Evolutionary conservation across 2,797 vertebrate genomes (phyloP).

Genomic region (Microhierax caerulescens): DNA sequence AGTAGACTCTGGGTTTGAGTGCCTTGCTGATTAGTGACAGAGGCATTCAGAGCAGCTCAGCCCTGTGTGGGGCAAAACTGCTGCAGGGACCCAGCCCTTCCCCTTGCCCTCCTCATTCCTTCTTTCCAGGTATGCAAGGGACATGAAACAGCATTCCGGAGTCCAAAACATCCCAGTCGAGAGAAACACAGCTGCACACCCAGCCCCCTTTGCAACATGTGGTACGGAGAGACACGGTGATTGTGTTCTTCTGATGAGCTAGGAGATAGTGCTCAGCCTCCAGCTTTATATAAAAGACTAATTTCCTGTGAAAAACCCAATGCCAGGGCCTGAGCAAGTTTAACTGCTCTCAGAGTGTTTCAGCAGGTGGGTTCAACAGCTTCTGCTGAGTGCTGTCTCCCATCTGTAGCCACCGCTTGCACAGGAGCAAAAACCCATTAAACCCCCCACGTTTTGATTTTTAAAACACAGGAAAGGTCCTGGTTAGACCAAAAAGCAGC

Average conservation of each 20-base stretch:
- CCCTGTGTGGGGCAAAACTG: neutral
- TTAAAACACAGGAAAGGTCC: neutral
- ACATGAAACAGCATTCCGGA: neutral
- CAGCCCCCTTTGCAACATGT: fast-evolving
- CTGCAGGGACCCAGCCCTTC: neutral
- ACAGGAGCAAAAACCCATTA: neutral
- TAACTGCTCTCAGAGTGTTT: neutral
- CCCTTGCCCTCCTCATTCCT: neutral
- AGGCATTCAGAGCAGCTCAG: neutral
- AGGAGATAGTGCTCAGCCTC: neutral
- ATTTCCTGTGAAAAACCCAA: neutral
- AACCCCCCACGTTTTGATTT: neutral
- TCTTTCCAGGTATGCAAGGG: neutral
- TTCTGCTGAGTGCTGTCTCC: neutral
- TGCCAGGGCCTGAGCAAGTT: neutral
- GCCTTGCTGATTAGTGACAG: neutral
- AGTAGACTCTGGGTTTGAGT: neutral
- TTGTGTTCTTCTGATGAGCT: neutral
- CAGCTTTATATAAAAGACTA: neutral
- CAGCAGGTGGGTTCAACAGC: neutral
- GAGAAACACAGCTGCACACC: neutral
- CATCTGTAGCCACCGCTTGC: neutral
- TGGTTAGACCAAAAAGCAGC: neutral
- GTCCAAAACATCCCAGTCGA: neutral
- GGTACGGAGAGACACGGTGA: fast-evolving